Base-by-base conservation (phyloP, 2,797 vertebrate genomes). In the Ceryle rudis region DNA sequence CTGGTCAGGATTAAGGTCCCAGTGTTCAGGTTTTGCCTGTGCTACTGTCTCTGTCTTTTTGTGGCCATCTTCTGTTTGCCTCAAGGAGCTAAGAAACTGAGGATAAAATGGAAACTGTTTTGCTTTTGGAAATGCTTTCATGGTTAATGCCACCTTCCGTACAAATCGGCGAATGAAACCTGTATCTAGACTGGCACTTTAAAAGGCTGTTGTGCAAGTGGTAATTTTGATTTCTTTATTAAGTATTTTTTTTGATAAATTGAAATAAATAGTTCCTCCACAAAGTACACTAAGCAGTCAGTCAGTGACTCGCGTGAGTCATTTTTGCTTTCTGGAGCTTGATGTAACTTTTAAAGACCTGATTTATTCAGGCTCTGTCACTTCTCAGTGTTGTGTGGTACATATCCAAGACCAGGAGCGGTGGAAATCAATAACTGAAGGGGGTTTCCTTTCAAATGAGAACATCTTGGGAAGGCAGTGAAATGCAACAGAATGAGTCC, bases 11-110 rank as follows among this genome's bases (percentile, higher is more conserved):
- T 75, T 62, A 47, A 54, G 35, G 4, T 66, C 9, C 17, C 8
- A 5, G 0, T 21, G 14, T 25, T 26, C 2, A 6, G 5, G 3
- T 44, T 75, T 37, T n/a, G 15, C 6, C 6, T 25, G 9, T 42
- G 19, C 6, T 49, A 1, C 9, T 44, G 60, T 10, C 18, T 55
- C 5, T 70, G 5, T 23, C 5, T 17, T 85, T 80, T 62, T 74
- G 31, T 31, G 7, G 5, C 14, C 14, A 21, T 37, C 3, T 85
- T 62, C 21, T 62, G 9, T 69, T 83, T 60, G 39, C 26, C 15
- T 55, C 28, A 39, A 42, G 58, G 35, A 79, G n/a, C 19, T 39
- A 31, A 17, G 28, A 61, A 67, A 35, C 8, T 14, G 23, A 49
- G 29, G 14, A 35, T 47, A n/a, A 75, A 66, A 54, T 55, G 5